A percentile compares a stretch with the other conserved stretches of the same genome.
Evolutionary conservation across 2,888 invertebrate species (phyloP).

Genomic region (Limnephilus marmoratus): DNA sequence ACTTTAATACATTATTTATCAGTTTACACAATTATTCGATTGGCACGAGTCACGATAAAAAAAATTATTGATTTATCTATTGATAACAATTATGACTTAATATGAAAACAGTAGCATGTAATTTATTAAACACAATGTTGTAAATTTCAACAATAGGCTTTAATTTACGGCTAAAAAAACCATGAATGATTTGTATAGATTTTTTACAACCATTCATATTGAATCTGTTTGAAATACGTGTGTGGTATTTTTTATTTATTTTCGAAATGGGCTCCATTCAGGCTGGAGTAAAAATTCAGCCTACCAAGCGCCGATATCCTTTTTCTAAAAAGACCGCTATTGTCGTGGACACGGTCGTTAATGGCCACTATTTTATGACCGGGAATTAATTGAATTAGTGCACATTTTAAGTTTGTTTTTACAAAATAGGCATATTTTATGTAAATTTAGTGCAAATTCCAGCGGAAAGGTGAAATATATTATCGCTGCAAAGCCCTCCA

Average conservation of each 20-base stretch:
- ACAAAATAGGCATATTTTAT: no score
- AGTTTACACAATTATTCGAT: not conserved
- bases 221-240: not conserved
- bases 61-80: not conserved
- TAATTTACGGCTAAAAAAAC: not conserved
- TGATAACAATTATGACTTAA: slow-evolving; percentile 15
- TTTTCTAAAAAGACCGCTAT: not conserved
- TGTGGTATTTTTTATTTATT: not conserved
- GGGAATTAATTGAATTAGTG: no score
- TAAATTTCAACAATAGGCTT: not conserved
- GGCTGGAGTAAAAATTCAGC: not conserved
- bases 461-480: no score
- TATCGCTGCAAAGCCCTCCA: no score
- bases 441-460: no score
- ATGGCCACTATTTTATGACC: not conserved
- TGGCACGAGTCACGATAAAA: not conserved
- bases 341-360: not conserved
- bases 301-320: not conserved
- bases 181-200: not conserved
- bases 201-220: not conserved
- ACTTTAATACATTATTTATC: not conserved
- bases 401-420: no score
- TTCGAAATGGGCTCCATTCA: not conserved
- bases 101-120: slow-evolving; percentile 6
- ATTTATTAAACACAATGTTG: not conserved